Evolutionary conservation across 2,113 vertebrate species (phyloP).

Genomic region (Turnix velox): DNA sequence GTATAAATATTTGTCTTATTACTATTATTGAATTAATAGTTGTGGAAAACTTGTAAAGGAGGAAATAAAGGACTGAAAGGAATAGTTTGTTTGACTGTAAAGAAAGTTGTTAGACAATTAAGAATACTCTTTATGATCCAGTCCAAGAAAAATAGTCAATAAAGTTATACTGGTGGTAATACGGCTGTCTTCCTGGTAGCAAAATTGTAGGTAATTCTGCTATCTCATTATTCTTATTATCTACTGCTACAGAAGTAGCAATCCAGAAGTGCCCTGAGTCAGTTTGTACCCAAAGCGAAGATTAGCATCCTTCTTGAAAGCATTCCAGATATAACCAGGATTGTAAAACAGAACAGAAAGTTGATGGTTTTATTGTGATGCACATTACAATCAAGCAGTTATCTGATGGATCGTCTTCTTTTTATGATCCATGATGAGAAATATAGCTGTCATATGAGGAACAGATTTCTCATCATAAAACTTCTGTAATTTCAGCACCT

Average conservation of each 20-base stretch:
- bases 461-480: slow-evolving; percentile 45
- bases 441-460: slow-evolving; percentile 56
- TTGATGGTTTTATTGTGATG: slow-evolving; percentile 70
- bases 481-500: slow-evolving; percentile 67
- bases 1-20: background rate
- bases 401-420: slow-evolving; percentile 69
- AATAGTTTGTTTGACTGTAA: background rate
- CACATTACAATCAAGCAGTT: slow-evolving; percentile 40
- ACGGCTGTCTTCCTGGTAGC: background rate
- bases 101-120: background rate
- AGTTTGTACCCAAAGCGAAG: slow-evolving; percentile 33
- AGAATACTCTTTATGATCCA: background rate
- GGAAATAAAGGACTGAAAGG: background rate
- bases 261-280: slow-evolving; percentile 47
- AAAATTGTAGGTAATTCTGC: slow-evolving; percentile 23
- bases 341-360: slow-evolving; percentile 70
- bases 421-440: slow-evolving; percentile 67
- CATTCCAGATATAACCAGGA: slow-evolving; percentile 62
- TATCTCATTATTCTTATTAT: slow-evolving; percentile 17
- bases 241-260: background rate
- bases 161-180: background rate
- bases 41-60: background rate
- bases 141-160: slow-evolving; percentile 3
- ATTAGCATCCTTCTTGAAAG: slow-evolving; percentile 66
- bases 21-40: background rate